Evolutionary conservation across 2,888 invertebrate species (phyloP), one percentile per base, ranked within the genome.

Genomic region (Eulithis prunata): DNA sequence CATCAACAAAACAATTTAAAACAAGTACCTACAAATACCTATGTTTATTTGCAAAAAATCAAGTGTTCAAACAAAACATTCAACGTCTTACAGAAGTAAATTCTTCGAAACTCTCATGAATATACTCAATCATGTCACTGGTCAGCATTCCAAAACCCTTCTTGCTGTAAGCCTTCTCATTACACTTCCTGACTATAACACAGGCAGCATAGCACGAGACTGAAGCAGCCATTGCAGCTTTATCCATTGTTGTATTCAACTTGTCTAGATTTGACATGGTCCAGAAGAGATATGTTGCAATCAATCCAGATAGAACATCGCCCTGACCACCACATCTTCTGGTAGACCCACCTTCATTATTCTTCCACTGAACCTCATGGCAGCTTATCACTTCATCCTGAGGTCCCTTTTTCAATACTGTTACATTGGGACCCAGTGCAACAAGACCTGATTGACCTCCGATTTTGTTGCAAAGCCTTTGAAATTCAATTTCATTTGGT

Each of bases 271-370:
- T 83, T 13, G 66, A 66, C 67, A 95, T 80, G 0, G 95, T 95
- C 99, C 99, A 99, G 83, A 95, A 94, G 72, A 96, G 94, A 85
- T 99, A 98, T 47, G 96, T 95, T 3, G 97, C 96, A 75, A 98
- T 89, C 0, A 97, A 94, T 5, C 99, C 99, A 53, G 97, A 95
- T 5, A 99, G 88, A 28, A 99, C 84, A 85, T 99, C 99, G 0
- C 99, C 99, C 89, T 99, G 99, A 0, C 99, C 99, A 6, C 99
- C 99, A 89, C 99, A 99, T 56, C 99, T 94, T 67, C 99, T 94
- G 0, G 96, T 96, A 21, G 98, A 97, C 1, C 99, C 99, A 52
- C 96, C 95, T n/a, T 87, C 82, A 49, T 94, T 92, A 79, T 94
- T 95, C 32, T 93, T 90, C 80, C 96, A 92, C 78, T 84, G 89